Evolutionary conservation across 2,113 vertebrate genomes (phyloP).

Genomic region (Crotalus viridis): DNA sequence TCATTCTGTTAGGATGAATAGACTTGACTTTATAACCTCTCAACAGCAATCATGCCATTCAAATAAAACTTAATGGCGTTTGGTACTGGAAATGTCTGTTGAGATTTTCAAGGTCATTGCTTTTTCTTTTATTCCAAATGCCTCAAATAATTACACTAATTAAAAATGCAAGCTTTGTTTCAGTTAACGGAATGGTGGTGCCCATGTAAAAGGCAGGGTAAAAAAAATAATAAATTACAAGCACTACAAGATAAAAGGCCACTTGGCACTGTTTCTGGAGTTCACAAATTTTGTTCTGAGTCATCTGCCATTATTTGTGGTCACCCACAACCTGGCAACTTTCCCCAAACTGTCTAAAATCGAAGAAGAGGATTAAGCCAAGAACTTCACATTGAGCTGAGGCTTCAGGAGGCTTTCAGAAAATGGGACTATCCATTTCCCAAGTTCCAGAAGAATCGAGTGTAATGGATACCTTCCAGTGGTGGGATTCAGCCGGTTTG

Average conservation of each 20-base stretch:
- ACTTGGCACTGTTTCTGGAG: background rate
- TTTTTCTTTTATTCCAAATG: constrained; percentile 56
- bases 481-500: no score
- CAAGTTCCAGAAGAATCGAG: background rate
- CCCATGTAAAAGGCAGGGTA: constrained; percentile 37
- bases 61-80: constrained; percentile 57
- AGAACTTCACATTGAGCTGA: background rate
- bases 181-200: constrained; percentile 47
- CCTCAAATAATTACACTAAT: constrained; percentile 62
- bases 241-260: constrained; percentile 42
- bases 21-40: constrained; percentile 55
- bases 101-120: constrained; percentile 59
- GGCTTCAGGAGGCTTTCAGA: background rate
- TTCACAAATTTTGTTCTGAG: background rate
- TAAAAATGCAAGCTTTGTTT: constrained; percentile 50
- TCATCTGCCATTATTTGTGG: background rate
- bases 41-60: constrained; percentile 47
- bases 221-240: constrained; percentile 55
- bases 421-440: background rate
- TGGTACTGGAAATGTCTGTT: constrained; percentile 54
- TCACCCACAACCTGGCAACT: no score
- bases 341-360: background rate
- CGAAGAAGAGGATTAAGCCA: no score
- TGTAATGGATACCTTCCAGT: background rate
- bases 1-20: constrained; percentile 46